Base-by-base conservation (phyloP, 2,797 vertebrate genomes). In the Manis javanica region DNA sequence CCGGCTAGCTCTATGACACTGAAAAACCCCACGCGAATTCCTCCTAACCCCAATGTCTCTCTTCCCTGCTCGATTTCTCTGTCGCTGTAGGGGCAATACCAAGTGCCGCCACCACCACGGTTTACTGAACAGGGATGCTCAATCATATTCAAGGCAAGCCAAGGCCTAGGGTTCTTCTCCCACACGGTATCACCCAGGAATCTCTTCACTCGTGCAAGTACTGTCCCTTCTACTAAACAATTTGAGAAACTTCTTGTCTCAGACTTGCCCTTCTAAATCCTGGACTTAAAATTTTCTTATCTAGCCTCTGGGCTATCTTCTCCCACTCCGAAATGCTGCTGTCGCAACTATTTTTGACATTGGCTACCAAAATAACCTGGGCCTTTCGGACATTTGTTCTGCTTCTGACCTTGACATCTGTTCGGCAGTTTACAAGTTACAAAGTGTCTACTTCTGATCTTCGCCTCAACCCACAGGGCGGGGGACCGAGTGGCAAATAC, bases 401-500 rank as follows among this genome's bases (percentile, higher is more conserved):
- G 87, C n/a, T 87, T 71, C 92, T 84, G 84, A 96, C 95, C 83
- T 94, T 94, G 93, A 78, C 49, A 79, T 49, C 53, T 88, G 72
- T 53, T n/a, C 21, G 0, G 68, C 57, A 94, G 51, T 89, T 93
- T 18, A 90, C 75, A 90, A 95, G 57, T 94, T 86, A 95, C 84
- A 87, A 91, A 95, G 85, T 95, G 37, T 64, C 81, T 77, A 77
- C 91, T 91, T 89, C 82, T 24, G 51, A 85, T n/a, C 39, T 39
- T 74, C n/a, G 23, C 12, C 78, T 90, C 84, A 24, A 64, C n/a
- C 31, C n/a, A 55, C 64, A 64, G n/a, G 26, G 49, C 1, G 9
- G 18, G 13, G 12, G 18, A 12, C 10, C 46, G 39, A 63, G 59
- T 19, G 46, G 75, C 90, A 83, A 90, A 78, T 51, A 79, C 0